phyloP scores from a whole-genome alignment of 1,140 invertebrate genomes.

The Cotesia typhae region DNA sequence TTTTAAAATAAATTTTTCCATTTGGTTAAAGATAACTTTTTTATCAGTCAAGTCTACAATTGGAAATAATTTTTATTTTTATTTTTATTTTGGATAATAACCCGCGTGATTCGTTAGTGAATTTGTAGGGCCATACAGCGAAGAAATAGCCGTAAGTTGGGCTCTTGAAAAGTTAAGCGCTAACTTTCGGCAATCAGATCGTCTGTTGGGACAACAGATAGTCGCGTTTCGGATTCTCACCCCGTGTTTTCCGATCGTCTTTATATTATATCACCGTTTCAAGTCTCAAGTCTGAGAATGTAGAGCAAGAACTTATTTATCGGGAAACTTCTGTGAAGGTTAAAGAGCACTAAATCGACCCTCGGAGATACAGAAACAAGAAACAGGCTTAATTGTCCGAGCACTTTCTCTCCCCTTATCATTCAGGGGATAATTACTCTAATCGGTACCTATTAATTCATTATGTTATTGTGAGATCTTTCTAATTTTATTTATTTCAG shows the following conservation, averaged over 20 bases:
- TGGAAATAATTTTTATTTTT: too few species aligned
- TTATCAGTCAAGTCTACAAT: too few species aligned
- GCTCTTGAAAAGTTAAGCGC: not conserved
- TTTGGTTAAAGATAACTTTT: too few species aligned
- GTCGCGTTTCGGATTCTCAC: conserved; percentile 24
- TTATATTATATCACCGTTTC: too few species aligned
- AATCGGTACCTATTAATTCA: conserved; percentile 6
- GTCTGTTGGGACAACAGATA: conserved; percentile 58
- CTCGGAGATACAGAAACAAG: conserved; percentile 47
- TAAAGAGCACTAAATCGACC: conserved; percentile 61
- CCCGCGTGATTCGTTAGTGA: too few species aligned
- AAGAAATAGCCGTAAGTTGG: not conserved
- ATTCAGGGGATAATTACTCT: conserved; percentile 38
- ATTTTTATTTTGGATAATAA: too few species aligned
- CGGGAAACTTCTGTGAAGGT: conserved; percentile 58
- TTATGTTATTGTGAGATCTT: not conserved
- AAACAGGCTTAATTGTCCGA: conserved; percentile 54
- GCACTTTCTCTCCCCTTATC: conserved; percentile 37
- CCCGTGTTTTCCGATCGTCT: conserved; percentile 27
- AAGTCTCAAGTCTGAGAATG: not conserved
- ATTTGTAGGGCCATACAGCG: too few species aligned
- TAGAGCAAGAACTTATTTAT: conserved; percentile 60
- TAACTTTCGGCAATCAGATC: conserved; percentile 58
- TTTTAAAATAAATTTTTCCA: too few species aligned
- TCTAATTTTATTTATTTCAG: conserved; percentile 9